phyloP scores from a whole-genome alignment of 2,797 vertebrate genomes.

The Acestrorhynchus altus region DNA sequence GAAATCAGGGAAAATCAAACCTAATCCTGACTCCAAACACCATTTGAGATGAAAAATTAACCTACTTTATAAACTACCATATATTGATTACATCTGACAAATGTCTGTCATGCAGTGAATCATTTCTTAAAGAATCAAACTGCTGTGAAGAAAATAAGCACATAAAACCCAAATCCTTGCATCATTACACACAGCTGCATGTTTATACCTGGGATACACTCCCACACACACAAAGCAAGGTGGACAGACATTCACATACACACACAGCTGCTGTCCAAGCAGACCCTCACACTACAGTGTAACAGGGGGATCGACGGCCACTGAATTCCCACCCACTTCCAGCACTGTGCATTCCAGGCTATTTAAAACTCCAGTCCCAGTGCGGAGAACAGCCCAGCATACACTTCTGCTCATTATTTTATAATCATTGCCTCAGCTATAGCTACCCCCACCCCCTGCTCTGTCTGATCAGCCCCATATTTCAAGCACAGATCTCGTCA shows the following conservation, averaged over 20 bases:
- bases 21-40: no score
- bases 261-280: constrained; percentile 48
- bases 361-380: constrained; percentile 59
- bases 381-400: constrained; percentile 48
- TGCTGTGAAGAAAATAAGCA: no score
- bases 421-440: constrained; percentile 7
- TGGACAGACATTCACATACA: constrained; percentile 21
- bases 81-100: no score
- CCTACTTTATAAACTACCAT: no score
- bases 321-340: constrained; percentile 61
- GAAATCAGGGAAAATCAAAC: no score
- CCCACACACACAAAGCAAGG: not conserved
- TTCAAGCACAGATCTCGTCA: constrained; percentile 15
- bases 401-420: constrained; percentile 57
- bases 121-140: no score
- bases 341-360: constrained; percentile 62
- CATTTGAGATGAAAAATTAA: no score
- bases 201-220: not conserved
- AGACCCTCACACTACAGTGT: constrained; percentile 32
- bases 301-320: constrained; percentile 14
- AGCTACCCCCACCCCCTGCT: not conserved
- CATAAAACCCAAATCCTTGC: not conserved
- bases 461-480: constrained; percentile 29
- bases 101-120: no score
- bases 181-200: not conserved